Conservation (phyloP, 2,797 vertebrate species). For the Lagorchestes hirsutus region DNA sequence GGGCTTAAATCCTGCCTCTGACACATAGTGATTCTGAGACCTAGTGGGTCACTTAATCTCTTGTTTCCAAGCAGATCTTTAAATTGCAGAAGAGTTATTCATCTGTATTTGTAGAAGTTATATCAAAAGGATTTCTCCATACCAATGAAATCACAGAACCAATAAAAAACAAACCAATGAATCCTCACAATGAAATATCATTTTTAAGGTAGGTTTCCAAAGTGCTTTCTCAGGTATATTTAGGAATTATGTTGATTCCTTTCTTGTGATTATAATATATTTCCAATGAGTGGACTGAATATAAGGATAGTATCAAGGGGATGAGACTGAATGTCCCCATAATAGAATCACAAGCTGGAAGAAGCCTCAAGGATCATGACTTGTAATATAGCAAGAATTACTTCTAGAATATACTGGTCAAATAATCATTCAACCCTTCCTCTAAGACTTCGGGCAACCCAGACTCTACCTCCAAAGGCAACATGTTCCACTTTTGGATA, state of each 20-base stretch:
- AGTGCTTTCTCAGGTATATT: not conserved
- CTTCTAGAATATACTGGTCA: not conserved
- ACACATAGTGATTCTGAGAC: not conserved
- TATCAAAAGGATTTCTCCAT: not conserved
- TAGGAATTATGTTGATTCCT: slow-evolving; percentile 23
- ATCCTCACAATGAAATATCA: not conserved
- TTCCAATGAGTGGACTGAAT: not conserved
- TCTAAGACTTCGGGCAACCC: not conserved
- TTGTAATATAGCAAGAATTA: not conserved
- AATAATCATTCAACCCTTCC: not conserved
- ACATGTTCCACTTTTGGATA: not conserved
- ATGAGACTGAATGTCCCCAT: too few relatives aligned
- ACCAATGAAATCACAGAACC: not conserved
- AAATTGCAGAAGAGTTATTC: not conserved
- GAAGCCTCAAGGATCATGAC: not conserved
- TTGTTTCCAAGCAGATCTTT: not conserved
- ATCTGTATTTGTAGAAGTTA: not conserved
- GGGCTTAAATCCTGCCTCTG: not conserved
- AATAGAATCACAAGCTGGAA: not conserved
- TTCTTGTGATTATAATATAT: not conserved
- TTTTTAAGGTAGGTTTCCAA: not conserved
- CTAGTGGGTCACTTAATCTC: not conserved
- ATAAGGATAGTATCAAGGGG: not conserved
- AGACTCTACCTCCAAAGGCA: not conserved
- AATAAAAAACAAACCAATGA: not conserved